phyloP scores from a whole-genome alignment of 2,888 invertebrate genomes.

The Diarsia mendica region DNA sequence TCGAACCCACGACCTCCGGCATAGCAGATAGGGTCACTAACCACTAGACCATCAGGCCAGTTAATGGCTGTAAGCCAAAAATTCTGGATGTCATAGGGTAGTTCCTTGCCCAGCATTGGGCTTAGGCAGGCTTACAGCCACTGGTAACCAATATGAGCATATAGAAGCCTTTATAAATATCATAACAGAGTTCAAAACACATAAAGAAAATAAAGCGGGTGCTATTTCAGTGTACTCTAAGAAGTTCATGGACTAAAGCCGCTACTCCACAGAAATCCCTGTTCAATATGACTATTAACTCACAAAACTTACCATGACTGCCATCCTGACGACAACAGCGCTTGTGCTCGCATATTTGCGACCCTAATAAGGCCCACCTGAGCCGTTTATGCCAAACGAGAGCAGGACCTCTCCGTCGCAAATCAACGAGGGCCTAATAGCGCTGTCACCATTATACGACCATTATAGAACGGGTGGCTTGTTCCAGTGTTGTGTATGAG shows the following conservation, averaged over 20 bases:
- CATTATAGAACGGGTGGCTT: constrained; percentile 72
- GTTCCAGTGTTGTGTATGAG: constrained; percentile 70
- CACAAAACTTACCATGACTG: constrained; percentile 43
- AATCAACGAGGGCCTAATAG: constrained; percentile 70
- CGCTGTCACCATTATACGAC: constrained; percentile 74
- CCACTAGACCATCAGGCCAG: too few species aligned
- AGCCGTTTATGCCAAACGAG: constrained; percentile 65
- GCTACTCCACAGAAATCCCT: constrained; percentile 12
- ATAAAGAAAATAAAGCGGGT: too few species aligned
- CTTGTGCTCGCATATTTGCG: constrained; percentile 59
- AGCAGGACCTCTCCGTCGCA: constrained; percentile 60
- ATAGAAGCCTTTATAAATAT: not conserved
- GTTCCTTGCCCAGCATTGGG: too few species aligned
- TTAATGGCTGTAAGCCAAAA: too few species aligned
- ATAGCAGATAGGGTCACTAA: too few species aligned
- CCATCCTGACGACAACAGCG: constrained; percentile 51
- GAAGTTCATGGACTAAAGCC: not conserved
- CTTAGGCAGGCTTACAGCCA: not conserved
- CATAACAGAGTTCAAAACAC: not conserved
- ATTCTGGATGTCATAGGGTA: too few species aligned
- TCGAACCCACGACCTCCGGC: too few species aligned
- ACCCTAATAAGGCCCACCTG: constrained; percentile 66
- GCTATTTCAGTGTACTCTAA: not conserved
- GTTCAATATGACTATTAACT: constrained; percentile 52
- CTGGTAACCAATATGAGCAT: not conserved